Percentiles rank a stretch among this genome's conserved stretches.
phyloP scores from a whole-genome alignment of 2,113 vertebrate species.

The Carassius auratus region DNA sequence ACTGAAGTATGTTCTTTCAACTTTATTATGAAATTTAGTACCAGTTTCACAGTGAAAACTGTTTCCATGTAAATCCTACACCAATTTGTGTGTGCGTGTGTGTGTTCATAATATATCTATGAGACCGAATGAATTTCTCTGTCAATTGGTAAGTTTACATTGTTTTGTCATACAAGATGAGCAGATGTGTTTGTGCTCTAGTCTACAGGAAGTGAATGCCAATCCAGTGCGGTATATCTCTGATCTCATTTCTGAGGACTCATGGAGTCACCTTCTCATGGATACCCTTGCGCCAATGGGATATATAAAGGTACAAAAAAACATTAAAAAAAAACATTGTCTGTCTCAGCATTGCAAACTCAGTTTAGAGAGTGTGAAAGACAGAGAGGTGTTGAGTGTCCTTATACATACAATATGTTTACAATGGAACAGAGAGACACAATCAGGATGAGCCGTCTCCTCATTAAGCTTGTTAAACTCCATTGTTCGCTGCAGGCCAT shows the following conservation, averaged over 20 bases:
- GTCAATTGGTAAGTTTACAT: too few species aligned
- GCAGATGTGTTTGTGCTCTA: slow-evolving; percentile 62
- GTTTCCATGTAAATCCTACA: too few species aligned
- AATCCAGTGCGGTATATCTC: slow-evolving; percentile 84
- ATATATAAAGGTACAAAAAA: slow-evolving; percentile 84
- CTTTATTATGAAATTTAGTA: too few species aligned
- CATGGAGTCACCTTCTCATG: slow-evolving; percentile 92
- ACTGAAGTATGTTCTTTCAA: too few species aligned
- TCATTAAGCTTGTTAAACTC: slow-evolving; percentile 56
- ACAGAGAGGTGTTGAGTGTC: neutral
- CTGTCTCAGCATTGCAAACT: neutral
- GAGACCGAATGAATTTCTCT: too few species aligned
- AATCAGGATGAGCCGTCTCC: slow-evolving; percentile 35
- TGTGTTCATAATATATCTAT: too few species aligned
- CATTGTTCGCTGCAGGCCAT: slow-evolving; percentile 29
- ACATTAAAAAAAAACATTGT: neutral
- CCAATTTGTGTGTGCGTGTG: too few species aligned
- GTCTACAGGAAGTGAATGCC: slow-evolving; percentile 92
- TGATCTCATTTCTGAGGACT: slow-evolving; percentile 87
- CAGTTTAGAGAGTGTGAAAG: too few species aligned
- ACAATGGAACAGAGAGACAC: slow-evolving; percentile 28
- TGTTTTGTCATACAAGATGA: neutral
- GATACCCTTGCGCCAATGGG: slow-evolving; percentile 83
- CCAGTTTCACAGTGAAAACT: too few species aligned
- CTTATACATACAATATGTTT: neutral